Evolutionary conservation across 2,888 invertebrate species (phyloP), one percentile per base, ranked within the genome.

Genomic region (Pandemis heparana): DNA sequence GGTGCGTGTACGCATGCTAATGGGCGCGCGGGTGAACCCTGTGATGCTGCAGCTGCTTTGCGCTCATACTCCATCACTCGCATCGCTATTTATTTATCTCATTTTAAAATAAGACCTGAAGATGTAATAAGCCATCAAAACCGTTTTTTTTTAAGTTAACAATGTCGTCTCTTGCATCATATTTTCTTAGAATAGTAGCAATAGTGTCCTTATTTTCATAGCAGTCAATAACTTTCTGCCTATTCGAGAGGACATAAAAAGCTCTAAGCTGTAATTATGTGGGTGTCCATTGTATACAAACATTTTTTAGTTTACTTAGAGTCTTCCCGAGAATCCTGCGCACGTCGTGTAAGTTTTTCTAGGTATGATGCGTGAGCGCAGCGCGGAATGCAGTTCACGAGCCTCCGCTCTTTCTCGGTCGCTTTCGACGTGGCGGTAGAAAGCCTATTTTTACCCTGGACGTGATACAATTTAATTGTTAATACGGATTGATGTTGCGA

Each of bases 261-360:
- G 75, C 68, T 74, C 23, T 62, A 74, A 77, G 78, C 78, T 75
- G 77, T 80, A 81, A 82, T 82, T 81, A 83, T 77, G 77, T 80
- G 76, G 77, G 76, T 82, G 79, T 82, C 79, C 80, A 84, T 85
- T 85, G 85, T 86, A 80, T 83, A 83, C 82, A 80, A 80, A 81
- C 78, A 77, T 82, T 84, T 86, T 86, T 82, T 83, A 78, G 76
- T 85, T 85, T 85, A 83, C 83, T 86, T 84, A 82, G 85, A 81
- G 82, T 85, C 83, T 82, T 84, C 85, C 79, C 80, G 84, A 85
- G 88, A 89, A 88, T 86, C 86, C 85, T 84, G 85, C 85, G 84
- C 83, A 79, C 81, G 83, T 78, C 79, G 77, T 80, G 81, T 82
- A 80, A 79, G 84, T 87, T 89, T 89, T 90, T 89, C 88, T 89